These are phyloP conservation scores for Holothuria leucospilota DNA, from an alignment of 53 echinoderm and acorn worm genomes.

Conservation along the genomic window DNA sequence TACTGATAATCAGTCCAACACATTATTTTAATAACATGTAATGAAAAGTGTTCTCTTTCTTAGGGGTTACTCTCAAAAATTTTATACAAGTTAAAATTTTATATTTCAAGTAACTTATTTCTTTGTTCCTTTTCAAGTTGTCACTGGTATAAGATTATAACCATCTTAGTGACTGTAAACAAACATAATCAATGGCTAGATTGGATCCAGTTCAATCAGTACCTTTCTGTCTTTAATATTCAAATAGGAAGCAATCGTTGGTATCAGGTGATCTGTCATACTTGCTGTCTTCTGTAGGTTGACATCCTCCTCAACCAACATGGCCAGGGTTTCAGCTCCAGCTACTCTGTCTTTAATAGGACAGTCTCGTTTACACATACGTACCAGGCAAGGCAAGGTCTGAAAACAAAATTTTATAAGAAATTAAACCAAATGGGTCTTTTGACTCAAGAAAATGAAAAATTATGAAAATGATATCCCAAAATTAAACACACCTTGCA, in stretches of 20 bases:
- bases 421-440: neutral
- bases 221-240: conserved; percentile 36
- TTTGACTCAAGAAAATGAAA: neutral
- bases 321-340: conserved; percentile 91
- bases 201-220: too few species aligned
- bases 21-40: too few species aligned
- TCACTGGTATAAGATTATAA: too few species aligned
- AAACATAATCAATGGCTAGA: too few species aligned
- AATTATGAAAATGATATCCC: neutral
- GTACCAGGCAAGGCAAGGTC: conserved; percentile 88
- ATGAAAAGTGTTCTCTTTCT: too few species aligned
- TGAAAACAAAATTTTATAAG: conserved; percentile 1
- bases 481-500: too few species aligned
- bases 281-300: conserved; percentile 87
- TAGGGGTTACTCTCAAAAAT: too few species aligned
- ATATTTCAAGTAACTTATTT: too few species aligned
- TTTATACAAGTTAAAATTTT: too few species aligned
- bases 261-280: conserved; percentile 95
- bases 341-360: conserved; percentile 83
- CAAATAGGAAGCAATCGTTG: conserved; percentile 73
- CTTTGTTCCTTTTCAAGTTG: too few species aligned
- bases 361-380: conserved; percentile 94
- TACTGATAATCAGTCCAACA: too few species aligned
- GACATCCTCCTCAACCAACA: conserved; percentile 88
- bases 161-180: too few species aligned